Evolutionary conservation across 2,797 vertebrate genomes (phyloP).

Genomic region (Carcharodon carcharias): DNA sequence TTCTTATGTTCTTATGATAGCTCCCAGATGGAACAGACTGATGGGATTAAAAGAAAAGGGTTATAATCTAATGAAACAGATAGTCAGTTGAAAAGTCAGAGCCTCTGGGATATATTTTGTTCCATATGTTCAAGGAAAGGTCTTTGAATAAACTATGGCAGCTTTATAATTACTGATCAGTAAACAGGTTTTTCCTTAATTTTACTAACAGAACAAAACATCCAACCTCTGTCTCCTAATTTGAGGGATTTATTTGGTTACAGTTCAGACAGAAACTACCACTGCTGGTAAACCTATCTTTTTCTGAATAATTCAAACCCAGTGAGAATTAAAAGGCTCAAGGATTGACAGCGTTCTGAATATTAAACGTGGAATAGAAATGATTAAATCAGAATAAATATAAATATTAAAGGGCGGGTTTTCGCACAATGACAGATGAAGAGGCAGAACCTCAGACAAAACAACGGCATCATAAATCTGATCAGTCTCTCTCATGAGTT

Average conservation of each 20-base stretch:
- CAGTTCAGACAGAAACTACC: background rate
- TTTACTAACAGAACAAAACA: background rate
- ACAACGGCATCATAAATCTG: background rate
- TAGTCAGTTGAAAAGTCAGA: background rate
- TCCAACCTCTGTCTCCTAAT: background rate
- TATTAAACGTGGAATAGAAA: conserved; percentile 11
- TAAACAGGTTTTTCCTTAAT: background rate
- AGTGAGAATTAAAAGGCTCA: conserved; percentile 21
- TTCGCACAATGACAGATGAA: conserved; percentile 23
- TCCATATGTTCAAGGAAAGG: background rate
- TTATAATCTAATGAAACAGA: background rate
- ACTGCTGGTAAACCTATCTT: background rate
- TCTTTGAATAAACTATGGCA: background rate
- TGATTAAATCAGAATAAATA: conserved; percentile 26
- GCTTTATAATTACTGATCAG: background rate
- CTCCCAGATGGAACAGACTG: background rate
- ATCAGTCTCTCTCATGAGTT: background rate
- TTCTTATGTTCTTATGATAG: background rate
- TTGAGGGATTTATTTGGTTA: conserved; percentile 19
- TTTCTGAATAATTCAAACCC: conserved; percentile 33
- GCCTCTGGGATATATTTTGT: background rate
- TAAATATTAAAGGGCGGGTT: conserved; percentile 23
- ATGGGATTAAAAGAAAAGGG: background rate
- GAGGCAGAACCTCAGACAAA: conserved; percentile 4
- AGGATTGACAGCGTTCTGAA: conserved; percentile 28